Percentiles rank a stretch among this genome's conserved stretches.
phyloP scores from a whole-genome alignment of 2,888 invertebrate species.

The Achlya flavicornis region DNA sequence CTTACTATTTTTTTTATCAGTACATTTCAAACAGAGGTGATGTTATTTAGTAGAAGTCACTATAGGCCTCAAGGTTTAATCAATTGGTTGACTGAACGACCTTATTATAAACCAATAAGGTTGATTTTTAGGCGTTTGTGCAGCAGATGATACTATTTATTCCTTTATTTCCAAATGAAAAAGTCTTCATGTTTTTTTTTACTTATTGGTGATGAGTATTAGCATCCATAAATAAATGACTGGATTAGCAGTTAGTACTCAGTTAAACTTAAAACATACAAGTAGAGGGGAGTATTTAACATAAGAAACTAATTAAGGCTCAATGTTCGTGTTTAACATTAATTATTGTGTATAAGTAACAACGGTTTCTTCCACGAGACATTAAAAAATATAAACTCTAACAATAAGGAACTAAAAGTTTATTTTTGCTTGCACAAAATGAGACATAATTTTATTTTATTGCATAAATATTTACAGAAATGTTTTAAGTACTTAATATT shows the following conservation, averaged over 20 bases:
- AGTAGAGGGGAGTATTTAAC: neutral
- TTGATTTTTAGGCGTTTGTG: too few species aligned
- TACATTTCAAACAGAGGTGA: too few species aligned
- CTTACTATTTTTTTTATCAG: neutral
- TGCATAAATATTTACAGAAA: neutral
- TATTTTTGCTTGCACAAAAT: neutral
- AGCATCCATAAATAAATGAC: too few species aligned
- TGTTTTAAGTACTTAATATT: neutral
- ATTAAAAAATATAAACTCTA: neutral
- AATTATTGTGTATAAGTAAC: neutral
- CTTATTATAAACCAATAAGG: too few species aligned
- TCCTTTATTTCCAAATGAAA: too few species aligned
- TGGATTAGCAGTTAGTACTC: too few species aligned
- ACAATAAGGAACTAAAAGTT: neutral
- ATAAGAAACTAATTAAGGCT: neutral
- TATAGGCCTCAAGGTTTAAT: neutral
- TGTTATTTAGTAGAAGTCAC: too few species aligned
- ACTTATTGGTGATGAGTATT: too few species aligned
- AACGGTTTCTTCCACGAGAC: neutral
- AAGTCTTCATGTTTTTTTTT: too few species aligned
- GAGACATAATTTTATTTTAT: neutral
- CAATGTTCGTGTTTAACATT: conserved; percentile 4
- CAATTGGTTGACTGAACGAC: neutral
- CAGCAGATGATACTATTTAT: too few species aligned
- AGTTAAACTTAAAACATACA: neutral